Evolutionary conservation across 2,113 vertebrate species (phyloP), one percentile per base, ranked within the genome.

Genomic region (Ammospiza caudacuta): DNA sequence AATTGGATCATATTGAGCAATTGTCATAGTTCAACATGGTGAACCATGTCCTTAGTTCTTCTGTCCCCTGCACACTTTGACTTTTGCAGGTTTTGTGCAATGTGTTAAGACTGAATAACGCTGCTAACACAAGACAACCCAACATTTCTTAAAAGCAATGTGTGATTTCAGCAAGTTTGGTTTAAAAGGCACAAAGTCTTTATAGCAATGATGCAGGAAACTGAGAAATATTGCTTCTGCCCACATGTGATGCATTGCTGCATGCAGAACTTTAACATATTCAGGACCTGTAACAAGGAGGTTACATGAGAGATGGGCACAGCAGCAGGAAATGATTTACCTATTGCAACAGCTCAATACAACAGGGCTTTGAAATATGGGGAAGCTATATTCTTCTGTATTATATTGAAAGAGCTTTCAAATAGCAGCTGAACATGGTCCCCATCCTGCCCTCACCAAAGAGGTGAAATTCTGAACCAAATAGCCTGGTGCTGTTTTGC

Each of bases 201-300:
- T 19, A 44, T 2, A 70, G 37, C 37, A 85, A 10, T 19, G 17
- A 47, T 20, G 8, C 43, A 78, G 41, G 1, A 16, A 80, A 76
- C 41, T 27, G 14, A 72, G 54, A 92, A 59, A 73, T 22, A 66
- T 0, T 68, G 37, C 35, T 91, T 75, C 57, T 64, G 62, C 58
- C 72, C 44, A 57, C 24, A 28, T 0, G 0, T 5, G 3, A 29
- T n/a, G 20, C 54, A n/a, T 29, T 66, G 4, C 7, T 67, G 64
- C 24, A 78, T 0, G 0, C 12, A 61, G 21, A 66, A 76, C 37
- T 19, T 41, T 35, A 49, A n/a, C 5, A 72, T 41, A 62, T 64
- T 68, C 37, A 41, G 37, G 51, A 62, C 17, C 43, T 58, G 14
- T 39, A 80, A 37, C 11, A 87, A 61, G 54, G 37, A 85, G 6